Evolutionary conservation across 2,888 invertebrate species (phyloP), one percentile per base, ranked within the genome.

Genomic region (Teleiodes luculella): DNA sequence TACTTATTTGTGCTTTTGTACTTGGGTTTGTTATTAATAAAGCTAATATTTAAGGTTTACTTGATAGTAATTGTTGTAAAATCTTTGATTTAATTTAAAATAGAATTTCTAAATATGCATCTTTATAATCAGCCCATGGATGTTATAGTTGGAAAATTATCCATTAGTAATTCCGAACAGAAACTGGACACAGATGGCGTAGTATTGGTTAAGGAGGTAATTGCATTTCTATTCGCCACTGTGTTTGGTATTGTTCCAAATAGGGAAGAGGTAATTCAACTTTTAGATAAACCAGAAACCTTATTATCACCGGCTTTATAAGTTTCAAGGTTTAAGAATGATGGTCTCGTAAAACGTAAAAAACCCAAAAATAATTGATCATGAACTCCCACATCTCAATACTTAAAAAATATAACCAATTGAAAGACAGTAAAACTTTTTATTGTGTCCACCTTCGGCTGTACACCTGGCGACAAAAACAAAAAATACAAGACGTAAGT

Each of bases 341-440:
- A 43, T 13, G 13, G 43, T 28, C 11, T 14, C 43, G n/a, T 43
- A 43, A 43, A 47, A 47, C 33, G 14, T 14, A 33, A 16, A 16
- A 46, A 16, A 47, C 33, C 31, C 4, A 47, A 31, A n/a, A 47
- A 13, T 47, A 16, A 47, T 33, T 33, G 33, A 47, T 33, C 33
- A 47, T 16, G 33, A 16, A 33, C 47, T 31, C 33, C 31, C 47
- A 47, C 47, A 47, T 33, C 16, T 47, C 16, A 33, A 31, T 47
- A 28, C 24, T 18, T 28, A 43, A 43, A 43, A 43, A 24, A 43
- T 56, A 24, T 28, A 43, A 41, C 41, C 41, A 41, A 60, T 58
- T 56, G 56, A 56, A 57, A 53, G 20, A 49, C 56, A 52, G 48
- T 61, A 57, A 58, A 62, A 60, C 57, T 54, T 46, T 49, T 59